Percentiles rank a stretch among this genome's conserved stretches.
phyloP scores from a whole-genome alignment of 2,113 vertebrate genomes.

The Onychostoma macrolepis region DNA sequence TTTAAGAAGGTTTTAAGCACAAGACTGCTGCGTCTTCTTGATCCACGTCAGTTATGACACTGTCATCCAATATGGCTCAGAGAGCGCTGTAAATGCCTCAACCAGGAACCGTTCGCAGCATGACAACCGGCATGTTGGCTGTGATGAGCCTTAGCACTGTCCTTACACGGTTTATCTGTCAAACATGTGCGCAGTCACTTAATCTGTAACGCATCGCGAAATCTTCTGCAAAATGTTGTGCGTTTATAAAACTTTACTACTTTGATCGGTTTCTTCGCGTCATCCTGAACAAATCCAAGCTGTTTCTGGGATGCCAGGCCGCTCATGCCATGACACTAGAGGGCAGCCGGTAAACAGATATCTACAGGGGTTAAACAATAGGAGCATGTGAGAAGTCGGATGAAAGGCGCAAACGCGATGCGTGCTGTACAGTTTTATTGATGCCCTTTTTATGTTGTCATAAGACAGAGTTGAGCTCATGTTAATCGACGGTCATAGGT shows the following conservation, averaged over 20 bases:
- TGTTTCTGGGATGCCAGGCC: slow-evolving; percentile 38
- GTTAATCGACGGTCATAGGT: background rate
- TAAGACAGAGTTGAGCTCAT: background rate
- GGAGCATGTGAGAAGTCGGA: background rate
- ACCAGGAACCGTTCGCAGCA: slow-evolving; percentile 63
- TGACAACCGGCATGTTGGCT: slow-evolving; percentile 57
- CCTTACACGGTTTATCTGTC: background rate
- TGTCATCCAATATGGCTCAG: slow-evolving; percentile 12
- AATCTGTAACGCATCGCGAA: background rate
- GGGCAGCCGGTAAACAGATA: slow-evolving; percentile 42
- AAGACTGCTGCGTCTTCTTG: background rate
- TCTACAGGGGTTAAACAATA: slow-evolving; percentile 19
- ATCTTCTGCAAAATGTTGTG: background rate
- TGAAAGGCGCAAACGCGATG: background rate
- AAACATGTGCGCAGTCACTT: background rate
- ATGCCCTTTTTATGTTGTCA: background rate
- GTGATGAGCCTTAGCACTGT: background rate
- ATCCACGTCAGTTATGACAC: slow-evolving; percentile 11
- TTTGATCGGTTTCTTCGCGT: background rate
- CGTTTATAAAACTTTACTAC: background rate
- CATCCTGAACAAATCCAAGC: background rate
- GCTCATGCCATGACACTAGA: slow-evolving; percentile 46
- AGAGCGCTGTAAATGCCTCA: background rate
- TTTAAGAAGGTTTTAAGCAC: background rate
- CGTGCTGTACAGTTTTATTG: no score